Evolutionary conservation across 2,797 vertebrate genomes (phyloP).

Genomic region (Pseudopleuronectes americanus): DNA sequence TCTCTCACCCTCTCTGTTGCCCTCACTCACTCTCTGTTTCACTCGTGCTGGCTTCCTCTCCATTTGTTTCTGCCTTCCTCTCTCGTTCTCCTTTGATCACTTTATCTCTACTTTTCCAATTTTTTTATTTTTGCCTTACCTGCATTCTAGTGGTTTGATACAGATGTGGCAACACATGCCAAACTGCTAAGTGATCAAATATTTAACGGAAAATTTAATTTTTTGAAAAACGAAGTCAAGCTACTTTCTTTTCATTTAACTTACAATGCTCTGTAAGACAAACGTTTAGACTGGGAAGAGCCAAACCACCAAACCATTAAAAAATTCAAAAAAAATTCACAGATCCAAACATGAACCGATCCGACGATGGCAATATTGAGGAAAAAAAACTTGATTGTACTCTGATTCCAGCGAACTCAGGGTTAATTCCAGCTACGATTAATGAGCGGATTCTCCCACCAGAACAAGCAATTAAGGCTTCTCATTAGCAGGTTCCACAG

Average conservation of each 20-base stretch:
- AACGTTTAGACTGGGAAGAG: too few relatives aligned
- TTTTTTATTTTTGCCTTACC: slow-evolving; percentile 18
- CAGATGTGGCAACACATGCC: neutral
- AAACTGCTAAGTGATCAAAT: too few relatives aligned
- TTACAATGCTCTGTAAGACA: too few relatives aligned
- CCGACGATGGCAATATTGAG: neutral
- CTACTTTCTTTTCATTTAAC: too few relatives aligned
- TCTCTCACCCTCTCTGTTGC: slow-evolving; percentile 63
- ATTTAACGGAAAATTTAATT: too few relatives aligned
- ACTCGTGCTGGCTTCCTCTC: slow-evolving; percentile 48
- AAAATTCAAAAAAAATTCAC: neutral
- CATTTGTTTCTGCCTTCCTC: slow-evolving; percentile 15
- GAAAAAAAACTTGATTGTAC: slow-evolving; percentile 1
- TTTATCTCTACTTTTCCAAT: slow-evolving; percentile 5
- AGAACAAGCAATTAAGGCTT: slow-evolving; percentile 77
- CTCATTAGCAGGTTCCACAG: slow-evolving; percentile 78
- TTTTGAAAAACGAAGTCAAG: too few relatives aligned
- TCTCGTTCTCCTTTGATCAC: slow-evolving; percentile 28
- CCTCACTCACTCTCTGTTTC: slow-evolving; percentile 50
- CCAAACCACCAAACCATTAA: neutral
- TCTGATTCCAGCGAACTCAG: slow-evolving; percentile 19
- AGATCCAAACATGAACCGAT: neutral
- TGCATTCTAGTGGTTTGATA: neutral
- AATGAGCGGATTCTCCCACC: slow-evolving; percentile 77
- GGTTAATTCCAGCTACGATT: slow-evolving; percentile 52